Evolutionary conservation across 2,888 invertebrate species (phyloP), one percentile per base, ranked within the genome.

Genomic region (Agrochola lychnidis): DNA sequence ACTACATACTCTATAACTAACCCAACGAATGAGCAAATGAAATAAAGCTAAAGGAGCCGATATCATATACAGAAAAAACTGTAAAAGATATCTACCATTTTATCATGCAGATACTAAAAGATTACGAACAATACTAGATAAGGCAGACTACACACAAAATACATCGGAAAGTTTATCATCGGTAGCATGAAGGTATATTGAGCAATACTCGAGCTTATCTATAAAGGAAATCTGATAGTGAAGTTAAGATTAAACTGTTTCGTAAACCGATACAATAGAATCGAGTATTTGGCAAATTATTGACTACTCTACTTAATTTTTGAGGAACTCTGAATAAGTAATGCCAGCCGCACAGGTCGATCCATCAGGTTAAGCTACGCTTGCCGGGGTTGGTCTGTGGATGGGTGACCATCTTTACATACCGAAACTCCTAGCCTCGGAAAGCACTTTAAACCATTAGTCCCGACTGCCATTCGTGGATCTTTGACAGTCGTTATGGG

Each of bases 121-220:
- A 78, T 72, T 42, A 57, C 40, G 0, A 30, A 10, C 14, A 40
- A 57, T 64, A 72, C 56, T 72, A 16, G 80, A 78, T 79, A 79
- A 71, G 7, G 1, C 22, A 62, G n/a, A 10, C 36, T 40, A 48
- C 25, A 30, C 14, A 57, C 4, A 40, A 42, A n/a, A 63, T 56
- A 56, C 14, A 57, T 64, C 16, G 42, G 16, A 79, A 71, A 72
- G 19, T 72, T 53, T 61, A 45, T 6, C 42, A n/a, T 51, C 9
- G 16, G 30, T 22, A 80, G 42, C 48, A 12, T 36, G 14, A n/a
- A 30, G n/a, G 6, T 25, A 56, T 40, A 63, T 71, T 64, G 51
- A 79, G n/a, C 7, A 40, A 56, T 48, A 70, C 6, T 62, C 16
- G 1, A 22, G 0, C 9, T 53, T 66, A 78, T 80, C 73, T 57